Evolutionary conservation across 2,797 vertebrate species (phyloP), one percentile per base, ranked within the genome.

Genomic region (Chiropotes sagulatus): DNA sequence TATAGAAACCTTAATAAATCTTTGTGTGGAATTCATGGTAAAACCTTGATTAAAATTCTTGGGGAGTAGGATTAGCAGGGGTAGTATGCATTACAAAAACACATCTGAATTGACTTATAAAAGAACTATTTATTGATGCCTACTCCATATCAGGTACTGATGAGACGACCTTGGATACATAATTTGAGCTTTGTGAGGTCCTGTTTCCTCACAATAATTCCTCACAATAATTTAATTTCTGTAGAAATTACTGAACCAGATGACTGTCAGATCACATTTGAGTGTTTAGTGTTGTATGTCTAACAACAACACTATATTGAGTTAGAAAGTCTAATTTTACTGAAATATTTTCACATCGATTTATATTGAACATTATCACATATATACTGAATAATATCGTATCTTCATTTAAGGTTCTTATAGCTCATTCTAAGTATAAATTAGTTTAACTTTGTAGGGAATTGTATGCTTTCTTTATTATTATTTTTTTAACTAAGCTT

Each of bases 321-420:
- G 26, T 90, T n/a, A 85, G 88, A 88, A 93, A 67, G 30, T 76
- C 13, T 91, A 52, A 87, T 94, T 91, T 95, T 90, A 88, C 36
- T 86, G 48, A 83, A 64, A 28, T 88, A 50, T 85, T 94, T 95
- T 95, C 17, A 75, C 76, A 5, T 64, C 12, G 46, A 22, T 48
- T 81, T 80, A 33, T 72, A 84, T 9, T 54, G 52, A 22, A 22
- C 20, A 54, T 54, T 54, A 54, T 54, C 52, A 54, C 36, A 15
- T 75, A 12, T 52, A 13, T 48, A 58, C 44, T 76, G n/a, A 88
- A 36, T 2, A 39, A 88, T 90, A 96, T 8, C 54, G 7, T 17
- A 46, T 92, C n/a, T 94, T 92, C 26, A 67, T 64, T 84, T 76
- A 95, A 88, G 33, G 39, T 76, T 87, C 24, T 75, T 83, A 1